A percentile compares a stretch with the other conserved stretches of the same genome.
These are phyloP conservation scores for Grapholita molesta DNA, from an alignment of 1,140 invertebrate genomes.

Conservation along the genomic window DNA sequence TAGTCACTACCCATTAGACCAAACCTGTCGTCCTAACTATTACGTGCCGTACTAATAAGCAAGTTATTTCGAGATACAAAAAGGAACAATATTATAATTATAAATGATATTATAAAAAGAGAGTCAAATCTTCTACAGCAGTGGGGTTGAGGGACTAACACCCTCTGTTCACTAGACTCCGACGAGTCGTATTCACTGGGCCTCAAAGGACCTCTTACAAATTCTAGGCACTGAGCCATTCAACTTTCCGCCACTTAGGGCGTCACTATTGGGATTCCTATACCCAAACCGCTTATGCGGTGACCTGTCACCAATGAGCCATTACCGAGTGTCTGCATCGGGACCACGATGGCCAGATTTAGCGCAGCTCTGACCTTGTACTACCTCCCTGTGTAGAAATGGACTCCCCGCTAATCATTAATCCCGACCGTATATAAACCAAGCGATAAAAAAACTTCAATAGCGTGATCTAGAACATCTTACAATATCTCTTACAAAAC, in stretches of 20 bases:
- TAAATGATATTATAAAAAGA: too few relatives aligned
- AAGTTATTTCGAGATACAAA: too few relatives aligned
- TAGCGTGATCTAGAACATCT: background rate
- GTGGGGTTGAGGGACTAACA: slow-evolving; percentile 12
- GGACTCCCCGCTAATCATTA: background rate
- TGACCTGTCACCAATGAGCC: background rate
- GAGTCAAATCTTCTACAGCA: slow-evolving; percentile 13
- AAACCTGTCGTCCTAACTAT: too few relatives aligned
- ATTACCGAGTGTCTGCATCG: background rate
- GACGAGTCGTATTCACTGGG: slow-evolving; percentile 7
- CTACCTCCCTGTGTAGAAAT: slow-evolving; percentile 12
- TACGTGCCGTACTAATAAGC: too few relatives aligned
- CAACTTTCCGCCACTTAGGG: background rate
- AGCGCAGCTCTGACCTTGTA: background rate
- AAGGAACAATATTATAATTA: too few relatives aligned
- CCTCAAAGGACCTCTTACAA: background rate
- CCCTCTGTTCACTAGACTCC: slow-evolving; percentile 11
- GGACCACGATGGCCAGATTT: slow-evolving; percentile 1
- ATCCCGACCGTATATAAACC: background rate
- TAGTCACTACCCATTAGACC: too few relatives aligned
- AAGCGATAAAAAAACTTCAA: background rate
- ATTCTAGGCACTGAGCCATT: background rate
- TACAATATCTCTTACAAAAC: background rate
- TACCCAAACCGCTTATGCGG: background rate
- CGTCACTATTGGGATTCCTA: background rate